Conservation (phyloP, 2,797 vertebrate genomes). For the Alcedo quadribrachys region DNA sequence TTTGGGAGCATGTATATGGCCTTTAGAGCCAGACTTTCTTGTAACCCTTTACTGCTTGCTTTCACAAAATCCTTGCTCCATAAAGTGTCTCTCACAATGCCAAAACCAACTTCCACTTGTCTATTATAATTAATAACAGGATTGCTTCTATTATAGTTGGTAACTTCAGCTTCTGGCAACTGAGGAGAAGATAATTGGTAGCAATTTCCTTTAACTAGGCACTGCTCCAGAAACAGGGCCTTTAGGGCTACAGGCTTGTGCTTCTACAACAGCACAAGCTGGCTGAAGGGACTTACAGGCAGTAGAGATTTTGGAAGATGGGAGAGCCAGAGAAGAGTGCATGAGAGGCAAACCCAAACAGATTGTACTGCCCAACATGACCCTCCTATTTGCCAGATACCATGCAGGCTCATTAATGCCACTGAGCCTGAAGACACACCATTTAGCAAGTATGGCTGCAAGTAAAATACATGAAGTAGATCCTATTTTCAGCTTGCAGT, state of each 20-base stretch:
- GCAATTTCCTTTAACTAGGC: not conserved
- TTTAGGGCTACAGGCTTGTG: not conserved
- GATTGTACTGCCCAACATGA: not conserved
- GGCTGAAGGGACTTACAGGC: not conserved
- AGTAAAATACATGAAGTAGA: not conserved
- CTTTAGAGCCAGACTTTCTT: not conserved
- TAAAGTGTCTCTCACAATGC: not conserved
- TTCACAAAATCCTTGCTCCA: not conserved
- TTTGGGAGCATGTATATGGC: not conserved
- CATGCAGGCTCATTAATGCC: not conserved
- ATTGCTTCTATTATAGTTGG: not conserved
- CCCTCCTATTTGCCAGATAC: not conserved
- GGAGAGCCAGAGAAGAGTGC: not conserved
- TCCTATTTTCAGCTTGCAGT: not conserved
- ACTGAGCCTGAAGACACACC: not conserved
- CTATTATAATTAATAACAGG: not conserved
- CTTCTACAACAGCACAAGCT: not conserved
- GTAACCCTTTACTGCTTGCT: not conserved
- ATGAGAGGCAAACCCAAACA: not conserved
- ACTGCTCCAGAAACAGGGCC: not conserved
- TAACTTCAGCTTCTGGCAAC: not conserved
- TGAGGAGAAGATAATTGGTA: not conserved
- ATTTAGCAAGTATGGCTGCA: not conserved
- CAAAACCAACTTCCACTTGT: not conserved
- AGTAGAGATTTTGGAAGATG: not conserved